A percentile compares a stretch with the other conserved stretches of the same genome.
phyloP scores from a whole-genome alignment of 1,140 invertebrate genomes.

The Penaeus indicus region DNA sequence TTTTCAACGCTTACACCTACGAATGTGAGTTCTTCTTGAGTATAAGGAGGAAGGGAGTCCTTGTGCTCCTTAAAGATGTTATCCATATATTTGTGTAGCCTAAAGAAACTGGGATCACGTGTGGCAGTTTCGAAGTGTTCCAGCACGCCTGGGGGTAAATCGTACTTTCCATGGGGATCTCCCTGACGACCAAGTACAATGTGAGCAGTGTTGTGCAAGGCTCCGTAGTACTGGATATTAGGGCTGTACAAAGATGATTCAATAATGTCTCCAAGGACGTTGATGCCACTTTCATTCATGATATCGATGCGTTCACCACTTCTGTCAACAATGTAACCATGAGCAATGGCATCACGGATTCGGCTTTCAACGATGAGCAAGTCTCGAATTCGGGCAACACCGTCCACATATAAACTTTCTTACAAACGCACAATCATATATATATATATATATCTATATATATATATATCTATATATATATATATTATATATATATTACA shows the following conservation, averaged over 20 bases:
- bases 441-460: background rate
- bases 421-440: too few species aligned
- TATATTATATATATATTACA: too few species aligned
- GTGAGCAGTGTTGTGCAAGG: constrained; percentile 5
- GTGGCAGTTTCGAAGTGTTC: background rate
- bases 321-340: constrained; percentile 20
- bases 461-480: too few species aligned
- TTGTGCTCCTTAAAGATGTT: constrained; percentile 27
- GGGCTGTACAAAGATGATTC: constrained; percentile 31
- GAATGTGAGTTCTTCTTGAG: too few species aligned
- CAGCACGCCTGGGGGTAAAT: constrained; percentile 5
- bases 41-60: too few species aligned
- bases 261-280: constrained; percentile 30
- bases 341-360: constrained; percentile 34
- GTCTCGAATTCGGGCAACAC: background rate
- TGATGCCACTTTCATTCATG: constrained; percentile 23
- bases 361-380: background rate
- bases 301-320: constrained; percentile 13
- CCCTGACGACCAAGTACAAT: constrained; percentile 16
- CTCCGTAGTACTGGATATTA: constrained; percentile 17
- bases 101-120: constrained; percentile 14
- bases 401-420: too few species aligned
- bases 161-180: constrained; percentile 31
- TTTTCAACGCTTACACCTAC: too few species aligned
- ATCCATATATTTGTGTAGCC: constrained; percentile 34